phyloP scores from a whole-genome alignment of 2,888 invertebrate species.

The Hipparchia semele region DNA sequence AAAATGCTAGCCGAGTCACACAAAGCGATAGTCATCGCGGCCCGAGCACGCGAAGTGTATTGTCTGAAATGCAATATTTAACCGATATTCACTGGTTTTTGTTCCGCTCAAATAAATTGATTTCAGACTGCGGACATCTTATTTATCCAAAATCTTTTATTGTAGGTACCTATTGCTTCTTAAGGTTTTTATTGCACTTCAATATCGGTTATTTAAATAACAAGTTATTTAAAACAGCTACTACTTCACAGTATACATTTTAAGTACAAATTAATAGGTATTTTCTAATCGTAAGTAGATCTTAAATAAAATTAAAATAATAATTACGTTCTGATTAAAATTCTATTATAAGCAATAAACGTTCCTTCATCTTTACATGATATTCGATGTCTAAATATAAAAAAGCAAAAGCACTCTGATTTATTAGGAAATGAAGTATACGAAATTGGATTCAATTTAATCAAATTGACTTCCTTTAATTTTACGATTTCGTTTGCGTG shows the following conservation, averaged over 20 bases:
- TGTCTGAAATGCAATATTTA: constrained; percentile 56
- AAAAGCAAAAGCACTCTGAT: constrained; percentile 17
- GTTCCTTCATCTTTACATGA: background rate
- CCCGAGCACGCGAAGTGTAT: constrained; percentile 59
- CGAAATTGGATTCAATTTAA: constrained; percentile 76
- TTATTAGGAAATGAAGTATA: constrained; percentile 53
- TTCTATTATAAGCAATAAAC: too few species aligned
- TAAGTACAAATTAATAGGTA: too few species aligned
- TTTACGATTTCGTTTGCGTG: constrained; percentile 82
- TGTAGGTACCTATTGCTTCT: background rate
- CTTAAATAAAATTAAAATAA: too few species aligned
- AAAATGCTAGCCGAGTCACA: constrained; percentile 62
- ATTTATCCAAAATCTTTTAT: constrained; percentile 39
- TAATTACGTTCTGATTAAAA: too few species aligned
- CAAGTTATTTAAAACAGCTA: too few species aligned
- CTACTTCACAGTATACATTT: too few species aligned
- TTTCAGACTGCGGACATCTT: constrained; percentile 56
- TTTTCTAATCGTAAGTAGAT: too few species aligned
- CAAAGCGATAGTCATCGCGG: constrained; percentile 71
- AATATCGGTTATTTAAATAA: background rate
- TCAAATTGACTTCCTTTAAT: constrained; percentile 77
- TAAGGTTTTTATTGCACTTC: constrained; percentile 3
- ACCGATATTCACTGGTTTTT: constrained; percentile 55
- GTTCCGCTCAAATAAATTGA: constrained; percentile 52
- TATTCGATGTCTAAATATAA: constrained; percentile 1